A percentile compares a stretch with the other conserved stretches of the same genome.
phyloP scores from a whole-genome alignment of 1,140 invertebrate species.

The Saccostrea cuccullata region DNA sequence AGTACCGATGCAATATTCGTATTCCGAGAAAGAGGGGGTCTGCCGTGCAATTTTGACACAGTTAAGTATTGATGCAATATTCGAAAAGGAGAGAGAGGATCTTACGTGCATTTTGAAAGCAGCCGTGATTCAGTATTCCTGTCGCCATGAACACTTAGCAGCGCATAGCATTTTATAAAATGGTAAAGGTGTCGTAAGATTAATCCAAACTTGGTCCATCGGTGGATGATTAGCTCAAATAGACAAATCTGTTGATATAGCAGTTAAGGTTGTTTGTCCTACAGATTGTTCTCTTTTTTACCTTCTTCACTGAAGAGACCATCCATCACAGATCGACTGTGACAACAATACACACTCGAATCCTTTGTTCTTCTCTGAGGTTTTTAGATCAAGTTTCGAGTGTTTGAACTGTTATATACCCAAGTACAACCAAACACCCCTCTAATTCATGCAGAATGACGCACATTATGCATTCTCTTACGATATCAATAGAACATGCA shows the following conservation, averaged over 20 bases:
- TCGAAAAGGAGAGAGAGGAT: background rate
- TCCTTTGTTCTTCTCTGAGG: background rate
- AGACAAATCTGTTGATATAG: conserved; percentile 33
- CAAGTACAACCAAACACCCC: conserved; percentile 27
- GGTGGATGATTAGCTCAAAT: conserved; percentile 3
- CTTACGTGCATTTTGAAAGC: background rate
- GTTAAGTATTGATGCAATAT: too few species aligned
- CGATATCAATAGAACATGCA: background rate
- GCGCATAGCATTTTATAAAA: background rate
- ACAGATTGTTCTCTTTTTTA: conserved; percentile 1
- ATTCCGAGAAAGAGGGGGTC: background rate
- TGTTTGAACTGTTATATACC: conserved; percentile 14
- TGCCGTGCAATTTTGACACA: background rate
- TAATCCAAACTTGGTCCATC: background rate
- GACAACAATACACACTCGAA: conserved; percentile 22
- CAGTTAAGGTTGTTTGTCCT: conserved; percentile 9
- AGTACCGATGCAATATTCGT: too few species aligned
- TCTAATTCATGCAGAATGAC: background rate
- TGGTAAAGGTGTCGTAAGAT: conserved; percentile 22
- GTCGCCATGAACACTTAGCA: background rate
- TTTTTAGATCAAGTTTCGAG: conserved; percentile 8
- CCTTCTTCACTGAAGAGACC: conserved; percentile 26
- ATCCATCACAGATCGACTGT: conserved; percentile 16
- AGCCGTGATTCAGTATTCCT: background rate
- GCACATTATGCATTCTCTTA: background rate